These are phyloP conservation scores for Prosapia bicincta DNA, from an alignment of 2,888 invertebrate species.

Conservation along the genomic window DNA sequence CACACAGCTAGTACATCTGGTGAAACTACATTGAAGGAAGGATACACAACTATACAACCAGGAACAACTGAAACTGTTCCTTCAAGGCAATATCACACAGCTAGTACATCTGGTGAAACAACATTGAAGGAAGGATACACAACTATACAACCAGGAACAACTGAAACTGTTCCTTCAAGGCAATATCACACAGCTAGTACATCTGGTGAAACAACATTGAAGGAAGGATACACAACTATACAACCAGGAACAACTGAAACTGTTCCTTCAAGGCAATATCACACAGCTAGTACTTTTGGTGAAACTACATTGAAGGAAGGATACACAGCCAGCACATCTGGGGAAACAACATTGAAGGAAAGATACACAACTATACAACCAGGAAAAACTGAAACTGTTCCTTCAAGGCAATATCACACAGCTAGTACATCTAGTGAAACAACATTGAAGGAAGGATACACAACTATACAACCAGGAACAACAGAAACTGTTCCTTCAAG, in stretches of 20 bases:
- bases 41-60: not conserved
- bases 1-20: not conserved
- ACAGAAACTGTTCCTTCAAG: not conserved
- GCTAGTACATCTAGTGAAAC: not conserved
- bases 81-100: not conserved
- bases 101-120: not conserved
- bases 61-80: slow-evolving; percentile 16
- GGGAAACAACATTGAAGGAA: slow-evolving; percentile 9
- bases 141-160: not conserved
- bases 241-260: not conserved
- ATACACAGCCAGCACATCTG: not conserved
- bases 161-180: not conserved
- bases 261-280: not conserved
- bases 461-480: not conserved
- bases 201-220: not conserved
- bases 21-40: slow-evolving; percentile 7
- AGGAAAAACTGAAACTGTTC: slow-evolving; percentile 15
- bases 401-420: not conserved
- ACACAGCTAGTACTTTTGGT: not conserved
- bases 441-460: not conserved
- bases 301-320: not conserved
- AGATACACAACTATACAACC: not conserved
- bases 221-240: not conserved
- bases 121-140: not conserved
- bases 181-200: not conserved